Evolutionary conservation across 2,113 vertebrate species (phyloP).

Genomic region (Anolis sagrei): DNA sequence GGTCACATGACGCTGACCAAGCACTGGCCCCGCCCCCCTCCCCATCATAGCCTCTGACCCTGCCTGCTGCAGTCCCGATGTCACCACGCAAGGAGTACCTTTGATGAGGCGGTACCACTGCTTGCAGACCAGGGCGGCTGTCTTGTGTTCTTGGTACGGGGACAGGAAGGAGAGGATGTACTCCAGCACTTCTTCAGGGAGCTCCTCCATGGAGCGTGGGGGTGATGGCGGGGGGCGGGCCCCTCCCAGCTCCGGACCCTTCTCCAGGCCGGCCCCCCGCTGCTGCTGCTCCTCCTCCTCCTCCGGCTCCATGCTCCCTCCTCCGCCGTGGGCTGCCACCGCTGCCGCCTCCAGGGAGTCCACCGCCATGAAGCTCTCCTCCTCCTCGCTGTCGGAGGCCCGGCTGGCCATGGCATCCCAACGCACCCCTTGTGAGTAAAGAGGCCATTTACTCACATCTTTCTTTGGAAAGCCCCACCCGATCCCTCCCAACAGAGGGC

Average conservation of each 20-base stretch:
- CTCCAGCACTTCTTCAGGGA: constrained; percentile 96
- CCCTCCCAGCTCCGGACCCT: constrained; percentile 54
- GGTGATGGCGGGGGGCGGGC: constrained; percentile 58
- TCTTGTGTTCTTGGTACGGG: constrained; percentile 98
- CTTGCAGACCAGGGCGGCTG: constrained; percentile 95
- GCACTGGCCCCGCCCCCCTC: no score
- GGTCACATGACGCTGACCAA: no score
- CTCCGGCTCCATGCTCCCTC: constrained; percentile 80
- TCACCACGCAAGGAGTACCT: constrained; percentile 78
- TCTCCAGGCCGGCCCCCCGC: constrained; percentile 59
- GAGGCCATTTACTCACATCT: no score
- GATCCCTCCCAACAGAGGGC: no score
- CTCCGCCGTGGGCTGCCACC: background rate
- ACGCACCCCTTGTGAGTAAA: constrained; percentile 35
- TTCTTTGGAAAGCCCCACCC: no score
- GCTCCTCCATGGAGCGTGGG: constrained; percentile 86
- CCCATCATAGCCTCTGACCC: no score
- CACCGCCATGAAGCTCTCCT: constrained; percentile 93
- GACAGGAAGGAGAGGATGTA: constrained; percentile 98
- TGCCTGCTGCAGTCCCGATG: no score
- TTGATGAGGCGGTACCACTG: constrained; percentile 99
- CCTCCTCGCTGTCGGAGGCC: constrained; percentile 88
- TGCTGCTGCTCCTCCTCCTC: constrained; percentile 66
- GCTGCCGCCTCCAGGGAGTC: constrained; percentile 85
- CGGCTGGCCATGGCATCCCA: constrained; percentile 92